Evolutionary conservation across 2,113 vertebrate species (phyloP).

Genomic region (Vimba vimba): DNA sequence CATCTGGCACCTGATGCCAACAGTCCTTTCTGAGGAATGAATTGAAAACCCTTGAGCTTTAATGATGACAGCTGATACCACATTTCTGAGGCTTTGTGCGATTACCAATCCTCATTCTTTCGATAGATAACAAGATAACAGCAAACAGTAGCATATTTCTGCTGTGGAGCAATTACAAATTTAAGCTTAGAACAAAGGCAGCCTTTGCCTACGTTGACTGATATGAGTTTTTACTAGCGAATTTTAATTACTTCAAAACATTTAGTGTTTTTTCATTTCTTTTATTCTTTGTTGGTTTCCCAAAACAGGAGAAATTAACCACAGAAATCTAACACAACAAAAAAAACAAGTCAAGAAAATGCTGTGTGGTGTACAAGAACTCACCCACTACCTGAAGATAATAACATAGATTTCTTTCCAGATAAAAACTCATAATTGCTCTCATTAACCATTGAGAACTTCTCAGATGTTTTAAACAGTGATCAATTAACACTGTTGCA

Average conservation of each 20-base stretch:
- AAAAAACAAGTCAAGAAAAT: background rate
- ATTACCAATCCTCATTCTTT: background rate
- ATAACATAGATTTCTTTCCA: background rate
- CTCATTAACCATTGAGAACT: conserved; percentile 7
- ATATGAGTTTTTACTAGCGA: background rate
- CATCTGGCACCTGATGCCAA: background rate
- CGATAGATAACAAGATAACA: conserved; percentile 32
- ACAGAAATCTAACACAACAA: background rate
- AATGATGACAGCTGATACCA: conserved; percentile 9
- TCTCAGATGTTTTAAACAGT: conserved; percentile 2
- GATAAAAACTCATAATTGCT: conserved; percentile 21
- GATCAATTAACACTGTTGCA: conserved; percentile 1
- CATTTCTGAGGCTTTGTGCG: background rate
- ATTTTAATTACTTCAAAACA: conserved; percentile 23
- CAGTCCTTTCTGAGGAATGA: conserved; percentile 25
- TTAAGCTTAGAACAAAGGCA: conserved; percentile 3
- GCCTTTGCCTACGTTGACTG: background rate
- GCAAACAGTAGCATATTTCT: conserved; percentile 5
- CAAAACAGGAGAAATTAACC: conserved; percentile 4
- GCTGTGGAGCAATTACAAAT: conserved; percentile 18
- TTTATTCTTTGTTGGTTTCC: background rate
- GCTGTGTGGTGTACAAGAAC: background rate
- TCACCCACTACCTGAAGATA: conserved; percentile 5
- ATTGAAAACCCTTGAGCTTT: conserved; percentile 32
- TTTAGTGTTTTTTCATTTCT: background rate